phyloP scores from a whole-genome alignment of 2,797 vertebrate genomes.

The Lepilemur septentrionalis region DNA sequence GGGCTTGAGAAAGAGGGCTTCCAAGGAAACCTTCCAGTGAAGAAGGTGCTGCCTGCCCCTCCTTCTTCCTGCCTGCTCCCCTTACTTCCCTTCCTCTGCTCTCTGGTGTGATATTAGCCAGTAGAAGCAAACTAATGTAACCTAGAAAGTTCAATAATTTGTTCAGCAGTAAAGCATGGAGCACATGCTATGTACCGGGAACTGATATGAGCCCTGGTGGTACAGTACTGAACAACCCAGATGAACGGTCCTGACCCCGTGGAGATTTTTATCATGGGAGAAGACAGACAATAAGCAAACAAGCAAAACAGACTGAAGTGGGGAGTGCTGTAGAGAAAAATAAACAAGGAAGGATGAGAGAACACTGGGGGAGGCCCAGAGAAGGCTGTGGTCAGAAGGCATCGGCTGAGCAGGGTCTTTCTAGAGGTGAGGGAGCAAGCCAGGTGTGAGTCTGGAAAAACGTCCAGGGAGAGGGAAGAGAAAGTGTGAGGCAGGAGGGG shows the following conservation, averaged over 20 bases:
- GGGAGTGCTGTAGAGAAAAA: background rate
- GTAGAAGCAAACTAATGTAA: background rate
- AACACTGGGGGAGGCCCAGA: background rate
- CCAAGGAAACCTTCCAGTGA: background rate
- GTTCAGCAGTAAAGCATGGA: background rate
- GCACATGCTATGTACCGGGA: fast-evolving
- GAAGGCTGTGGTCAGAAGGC: background rate
- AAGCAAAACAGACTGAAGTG: background rate
- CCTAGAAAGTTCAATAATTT: background rate
- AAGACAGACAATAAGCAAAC: background rate
- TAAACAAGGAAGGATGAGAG: background rate
- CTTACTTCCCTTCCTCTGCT: background rate
- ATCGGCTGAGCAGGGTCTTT: background rate
- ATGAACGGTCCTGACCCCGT: background rate
- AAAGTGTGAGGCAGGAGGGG: background rate
- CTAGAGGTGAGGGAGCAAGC: background rate
- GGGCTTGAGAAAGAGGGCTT: background rate
- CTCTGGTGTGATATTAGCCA: background rate
- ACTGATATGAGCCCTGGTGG: too few species aligned
- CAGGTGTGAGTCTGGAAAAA: background rate
- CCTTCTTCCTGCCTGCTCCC: too few species aligned
- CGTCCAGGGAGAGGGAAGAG: background rate
- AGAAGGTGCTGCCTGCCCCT: background rate
- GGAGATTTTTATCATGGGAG: background rate
- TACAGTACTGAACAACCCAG: fast-evolving